Percentiles rank a stretch among this genome's conserved stretches.
phyloP scores from a whole-genome alignment of 92 coral and sea anemone genomes.

The Umimayanthus kanabou region DNA sequence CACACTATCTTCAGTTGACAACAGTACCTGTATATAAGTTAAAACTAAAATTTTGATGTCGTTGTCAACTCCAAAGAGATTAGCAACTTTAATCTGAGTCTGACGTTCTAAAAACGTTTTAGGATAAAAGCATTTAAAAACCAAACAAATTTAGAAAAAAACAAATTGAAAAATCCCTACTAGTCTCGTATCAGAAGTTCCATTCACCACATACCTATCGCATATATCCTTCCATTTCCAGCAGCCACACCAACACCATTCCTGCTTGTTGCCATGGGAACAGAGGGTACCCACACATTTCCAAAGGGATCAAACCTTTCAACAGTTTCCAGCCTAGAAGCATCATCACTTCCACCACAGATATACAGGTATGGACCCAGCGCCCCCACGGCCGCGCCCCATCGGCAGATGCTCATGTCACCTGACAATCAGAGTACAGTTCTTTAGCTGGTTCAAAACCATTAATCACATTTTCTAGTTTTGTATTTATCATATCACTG shows the following conservation, averaged over 20 bases:
- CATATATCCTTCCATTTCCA: slow-evolving; percentile 92
- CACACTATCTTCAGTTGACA: no score
- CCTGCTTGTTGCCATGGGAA: slow-evolving; percentile 94
- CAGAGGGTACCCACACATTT: slow-evolving; percentile 98
- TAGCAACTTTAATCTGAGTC: no score
- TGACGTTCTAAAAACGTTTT: no score
- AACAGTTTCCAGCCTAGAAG: slow-evolving; percentile 93
- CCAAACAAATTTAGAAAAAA: not conserved
- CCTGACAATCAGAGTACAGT: slow-evolving; percentile 43
- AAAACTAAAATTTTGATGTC: no score
- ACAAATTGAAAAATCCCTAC: not conserved
- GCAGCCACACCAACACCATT: slow-evolving; percentile 99
- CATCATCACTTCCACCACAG: slow-evolving; percentile 99
- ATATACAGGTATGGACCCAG: slow-evolving; percentile 92
- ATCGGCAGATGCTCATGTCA: slow-evolving; percentile 98
- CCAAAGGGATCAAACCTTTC: slow-evolving; percentile 94
- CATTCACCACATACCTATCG: slow-evolving; percentile 70
- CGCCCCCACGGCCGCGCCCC: slow-evolving; percentile 99
- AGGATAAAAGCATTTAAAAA: no score
- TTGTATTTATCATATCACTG: no score
- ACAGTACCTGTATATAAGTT: no score
- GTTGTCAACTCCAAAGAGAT: no score
- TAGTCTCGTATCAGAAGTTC: not conserved
- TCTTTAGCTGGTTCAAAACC: not conserved
- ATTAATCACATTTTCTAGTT: not conserved